Percentiles rank a stretch among this genome's conserved stretches.
These are phyloP conservation scores for Epinephelus cyanopodus DNA, from an alignment of 2,113 vertebrate species.

Conservation along the genomic window DNA sequence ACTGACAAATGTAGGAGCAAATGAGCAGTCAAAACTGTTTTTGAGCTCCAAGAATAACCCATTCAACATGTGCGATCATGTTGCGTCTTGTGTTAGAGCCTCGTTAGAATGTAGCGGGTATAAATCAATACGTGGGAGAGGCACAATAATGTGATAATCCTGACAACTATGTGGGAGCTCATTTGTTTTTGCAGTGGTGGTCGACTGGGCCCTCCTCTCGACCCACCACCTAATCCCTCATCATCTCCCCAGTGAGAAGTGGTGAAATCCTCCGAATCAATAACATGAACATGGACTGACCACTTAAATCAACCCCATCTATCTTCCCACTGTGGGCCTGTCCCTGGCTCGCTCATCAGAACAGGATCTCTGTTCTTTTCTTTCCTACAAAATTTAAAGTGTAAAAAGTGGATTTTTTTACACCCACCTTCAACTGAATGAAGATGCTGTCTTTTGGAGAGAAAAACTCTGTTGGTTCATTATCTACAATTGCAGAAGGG, in stretches of 20 bases:
- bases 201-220: conserved; percentile 69
- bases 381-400: conserved; percentile 36
- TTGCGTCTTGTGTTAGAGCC: conserved; percentile 51
- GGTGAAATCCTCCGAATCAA: conserved; percentile 79
- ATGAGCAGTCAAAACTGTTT: conserved; percentile 71
- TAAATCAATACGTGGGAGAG: conserved; percentile 81
- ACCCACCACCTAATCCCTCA: conserved; percentile 76
- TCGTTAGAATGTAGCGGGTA: conserved; percentile 73
- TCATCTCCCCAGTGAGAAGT: conserved; percentile 74
- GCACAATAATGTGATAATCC: conserved; percentile 84
- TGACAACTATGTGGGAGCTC: conserved; percentile 76
- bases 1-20: conserved; percentile 58
- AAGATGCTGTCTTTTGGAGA: conserved; percentile 1
- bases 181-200: conserved; percentile 81
- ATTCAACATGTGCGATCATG: conserved; percentile 51
- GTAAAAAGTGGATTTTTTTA: conserved; percentile 43
- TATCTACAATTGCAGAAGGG: background rate
- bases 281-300: conserved; percentile 83
- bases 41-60: conserved; percentile 61
- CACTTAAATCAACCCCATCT: conserved; percentile 81
- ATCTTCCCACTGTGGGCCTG: conserved; percentile 60
- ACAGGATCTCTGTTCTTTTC: conserved; percentile 37
- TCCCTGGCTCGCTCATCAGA: conserved; percentile 50
- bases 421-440: conserved; percentile 10
- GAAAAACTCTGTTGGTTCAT: background rate